These are phyloP conservation scores for Orthosia cruda DNA, from an alignment of 2,888 invertebrate species.

Conservation along the genomic window DNA sequence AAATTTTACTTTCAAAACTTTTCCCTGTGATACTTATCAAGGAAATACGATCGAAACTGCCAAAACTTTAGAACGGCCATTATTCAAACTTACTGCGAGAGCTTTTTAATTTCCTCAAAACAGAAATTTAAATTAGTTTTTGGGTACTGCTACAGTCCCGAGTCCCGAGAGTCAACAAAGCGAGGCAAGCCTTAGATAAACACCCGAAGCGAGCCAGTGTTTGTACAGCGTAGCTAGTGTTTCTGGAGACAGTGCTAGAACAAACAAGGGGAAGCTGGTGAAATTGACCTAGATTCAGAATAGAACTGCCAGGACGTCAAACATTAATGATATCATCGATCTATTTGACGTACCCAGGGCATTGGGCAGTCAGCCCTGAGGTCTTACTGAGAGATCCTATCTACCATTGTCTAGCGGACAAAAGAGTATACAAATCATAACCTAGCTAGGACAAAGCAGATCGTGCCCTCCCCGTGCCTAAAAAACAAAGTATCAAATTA, in stretches of 20 bases:
- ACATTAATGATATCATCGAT: not conserved
- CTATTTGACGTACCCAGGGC: not conserved
- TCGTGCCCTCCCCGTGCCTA: too few relatives aligned
- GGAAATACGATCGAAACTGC: conserved; percentile 20
- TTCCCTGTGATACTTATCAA: conserved; percentile 22
- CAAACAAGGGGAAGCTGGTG: conserved; percentile 17
- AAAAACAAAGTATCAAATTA: too few relatives aligned
- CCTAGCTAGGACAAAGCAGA: too few relatives aligned
- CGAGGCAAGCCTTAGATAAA: conserved; percentile 7
- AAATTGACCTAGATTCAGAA: not conserved
- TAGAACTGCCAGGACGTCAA: not conserved
- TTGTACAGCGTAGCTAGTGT: not conserved
- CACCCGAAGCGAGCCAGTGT: conserved; percentile 6
- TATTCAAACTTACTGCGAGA: conserved; percentile 35
- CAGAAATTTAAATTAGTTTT: conserved; percentile 21
- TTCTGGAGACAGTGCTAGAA: conserved; percentile 3
- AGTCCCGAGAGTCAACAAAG: conserved; percentile 2
- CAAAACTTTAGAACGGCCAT: conserved; percentile 34
- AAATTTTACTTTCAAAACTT: conserved; percentile 12
- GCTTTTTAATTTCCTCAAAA: conserved; percentile 53
- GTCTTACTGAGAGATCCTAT: too few relatives aligned
- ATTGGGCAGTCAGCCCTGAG: not conserved
- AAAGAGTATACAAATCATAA: too few relatives aligned
- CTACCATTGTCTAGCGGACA: too few relatives aligned
- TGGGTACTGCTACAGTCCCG: not conserved